These are phyloP conservation scores for Leuciscus idus DNA, from an alignment of 2,113 vertebrate genomes.

Conservation along the genomic window DNA sequence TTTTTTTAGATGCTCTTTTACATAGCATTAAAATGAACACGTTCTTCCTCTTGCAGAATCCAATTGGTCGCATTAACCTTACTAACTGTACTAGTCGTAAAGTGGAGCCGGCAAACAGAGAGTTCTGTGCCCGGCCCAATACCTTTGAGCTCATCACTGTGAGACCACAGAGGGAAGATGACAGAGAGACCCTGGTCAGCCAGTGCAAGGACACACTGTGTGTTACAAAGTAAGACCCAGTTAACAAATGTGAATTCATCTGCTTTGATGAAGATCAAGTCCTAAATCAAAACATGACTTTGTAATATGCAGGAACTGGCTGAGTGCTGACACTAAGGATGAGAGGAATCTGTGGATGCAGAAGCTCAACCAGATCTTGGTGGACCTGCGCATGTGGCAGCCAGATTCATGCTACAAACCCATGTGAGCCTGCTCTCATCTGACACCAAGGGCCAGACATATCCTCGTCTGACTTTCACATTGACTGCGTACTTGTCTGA, in stretches of 20 bases:
- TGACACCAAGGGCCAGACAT: slow-evolving; percentile 18
- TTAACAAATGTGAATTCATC: neutral
- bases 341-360: slow-evolving; percentile 97
- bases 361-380: slow-evolving; percentile 91
- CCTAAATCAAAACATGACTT: neutral
- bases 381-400: slow-evolving; percentile 96
- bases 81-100: slow-evolving; percentile 88
- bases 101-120: slow-evolving; percentile 91
- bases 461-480: neutral
- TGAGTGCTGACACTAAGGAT: slow-evolving; percentile 97
- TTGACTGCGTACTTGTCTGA: slow-evolving; percentile 47
- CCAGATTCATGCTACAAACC: slow-evolving; percentile 89
- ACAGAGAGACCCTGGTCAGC: slow-evolving; percentile 92
- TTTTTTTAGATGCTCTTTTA: neutral
- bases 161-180: slow-evolving; percentile 88
- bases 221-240: slow-evolving; percentile 90
- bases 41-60: slow-evolving; percentile 74
- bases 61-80: slow-evolving; percentile 90
- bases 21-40: neutral
- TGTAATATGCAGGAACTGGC: slow-evolving; percentile 86
- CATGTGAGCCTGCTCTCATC: slow-evolving; percentile 60
- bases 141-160: slow-evolving; percentile 95
- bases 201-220: slow-evolving; percentile 91
- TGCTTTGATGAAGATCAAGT: neutral
- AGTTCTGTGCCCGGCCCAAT: slow-evolving; percentile 94